Evolutionary conservation across 2,113 vertebrate species (phyloP), one percentile per base, ranked within the genome.

Genomic region (Misgurnus mizolepis): DNA sequence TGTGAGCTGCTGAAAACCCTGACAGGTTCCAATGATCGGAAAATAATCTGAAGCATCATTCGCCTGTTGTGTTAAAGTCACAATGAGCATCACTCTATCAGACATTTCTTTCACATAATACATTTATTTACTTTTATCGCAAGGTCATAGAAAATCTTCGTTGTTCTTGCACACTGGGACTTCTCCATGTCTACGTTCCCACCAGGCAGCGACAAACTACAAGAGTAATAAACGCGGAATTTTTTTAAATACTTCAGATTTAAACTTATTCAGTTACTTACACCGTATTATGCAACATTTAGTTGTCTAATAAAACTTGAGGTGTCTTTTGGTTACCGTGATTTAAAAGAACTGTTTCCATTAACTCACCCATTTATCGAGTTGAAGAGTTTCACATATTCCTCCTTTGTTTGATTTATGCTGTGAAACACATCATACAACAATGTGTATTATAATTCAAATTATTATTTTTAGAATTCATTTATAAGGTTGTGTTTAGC

Each of bases 11-110:
- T 99, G 94, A 0, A 97, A 93, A 82, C 97, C 97, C 70, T 97
- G 94, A 73, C 97, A 99, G 0, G 96, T 97, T 45, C 97, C 97
- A 97, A 96, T 98, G 9, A 98, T 79, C 0, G 97, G 96, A 89
- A 99, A 99, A 90, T 96, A 95, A 88, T 98, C 96, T 8, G 92
- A 92, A 3, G 86, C 88, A 67, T 97, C 89, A 0, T 96, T 96
- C 83, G 95, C 95, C 97, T 98, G 55, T 53, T 39, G 53, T 10
- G 41, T 41, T 45, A 5, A 39, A 61, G 12, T 65, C 4, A 53
- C 10, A 2, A 53, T 45, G 22, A 2, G 9, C 11, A 53, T 40
- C 11, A 65, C 43, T 0, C 0, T 0, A 53, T 4, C 14, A 53
- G 12, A 61, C 50, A 22, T 12, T 53, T 53, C 14, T 12, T 53